Percentiles rank a stretch among this genome's conserved stretches.
phyloP scores from a whole-genome alignment of 2,113 vertebrate genomes.

The Capreolus pygargus region DNA sequence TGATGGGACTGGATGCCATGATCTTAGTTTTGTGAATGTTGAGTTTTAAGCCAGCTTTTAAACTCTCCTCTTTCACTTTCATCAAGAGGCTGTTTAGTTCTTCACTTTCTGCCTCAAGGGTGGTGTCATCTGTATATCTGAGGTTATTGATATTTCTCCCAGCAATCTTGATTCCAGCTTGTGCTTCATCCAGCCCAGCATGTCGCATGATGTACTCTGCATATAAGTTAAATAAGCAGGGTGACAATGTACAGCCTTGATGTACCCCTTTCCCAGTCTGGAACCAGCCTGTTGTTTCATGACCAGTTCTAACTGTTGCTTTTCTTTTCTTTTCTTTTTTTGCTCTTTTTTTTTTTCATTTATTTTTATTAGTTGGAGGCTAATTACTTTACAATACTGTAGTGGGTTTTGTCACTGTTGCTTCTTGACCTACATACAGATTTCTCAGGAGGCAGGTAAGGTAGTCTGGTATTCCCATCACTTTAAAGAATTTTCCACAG shows the following conservation, averaged over 20 bases:
- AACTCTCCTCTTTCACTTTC: not conserved
- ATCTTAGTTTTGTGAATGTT: not conserved
- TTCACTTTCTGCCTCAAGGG: not conserved
- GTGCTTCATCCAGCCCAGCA: not conserved
- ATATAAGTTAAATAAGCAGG: not conserved
- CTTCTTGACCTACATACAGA: not conserved
- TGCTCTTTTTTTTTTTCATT: too few relatives aligned
- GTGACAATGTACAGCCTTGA: not conserved
- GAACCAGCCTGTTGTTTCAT: not conserved
- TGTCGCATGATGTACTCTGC: not conserved
- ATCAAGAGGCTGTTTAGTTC: not conserved
- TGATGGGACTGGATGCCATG: not conserved
- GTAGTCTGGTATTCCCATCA: accelerated
- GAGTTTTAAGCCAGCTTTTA: not conserved
- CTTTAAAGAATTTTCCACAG: not conserved
- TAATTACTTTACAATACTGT: too few relatives aligned
- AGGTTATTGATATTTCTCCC: not conserved
- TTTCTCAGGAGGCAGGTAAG: not conserved
- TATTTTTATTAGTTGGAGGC: too few relatives aligned
- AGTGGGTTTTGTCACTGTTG: not conserved
- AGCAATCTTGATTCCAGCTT: not conserved
- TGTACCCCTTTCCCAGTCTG: not conserved
- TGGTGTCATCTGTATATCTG: not conserved
- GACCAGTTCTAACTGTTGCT: not conserved
- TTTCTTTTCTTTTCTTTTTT: not conserved